A percentile compares a stretch with the other conserved stretches of the same genome.
phyloP scores from a whole-genome alignment of 2,113 vertebrate species.

The Rhynchopsitta pachyrhyncha region DNA sequence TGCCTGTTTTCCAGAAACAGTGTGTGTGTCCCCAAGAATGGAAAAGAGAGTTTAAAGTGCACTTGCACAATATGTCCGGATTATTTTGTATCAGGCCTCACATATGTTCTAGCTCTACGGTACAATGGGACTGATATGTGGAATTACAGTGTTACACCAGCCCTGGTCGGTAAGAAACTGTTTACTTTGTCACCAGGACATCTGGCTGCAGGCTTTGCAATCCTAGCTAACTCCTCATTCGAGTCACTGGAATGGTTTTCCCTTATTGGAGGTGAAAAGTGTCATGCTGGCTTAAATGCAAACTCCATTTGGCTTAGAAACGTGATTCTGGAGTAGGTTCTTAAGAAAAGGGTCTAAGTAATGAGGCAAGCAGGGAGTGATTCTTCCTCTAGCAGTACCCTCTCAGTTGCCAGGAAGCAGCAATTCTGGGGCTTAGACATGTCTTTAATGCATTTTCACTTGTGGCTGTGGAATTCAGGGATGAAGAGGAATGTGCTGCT shows the following conservation, averaged over 20 bases:
- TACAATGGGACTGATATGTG: conserved; percentile 25
- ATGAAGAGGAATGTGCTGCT: background rate
- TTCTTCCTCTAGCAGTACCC: background rate
- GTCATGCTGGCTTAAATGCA: background rate
- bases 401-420: background rate
- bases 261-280: background rate
- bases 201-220: background rate
- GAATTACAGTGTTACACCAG: conserved; percentile 4
- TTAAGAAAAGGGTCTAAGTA: background rate
- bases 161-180: conserved; percentile 52
- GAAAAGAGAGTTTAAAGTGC: background rate
- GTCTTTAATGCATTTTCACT: background rate
- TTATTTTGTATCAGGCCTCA: fast-evolving
- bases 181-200: background rate
- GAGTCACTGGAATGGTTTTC: background rate
- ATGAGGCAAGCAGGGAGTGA: background rate
- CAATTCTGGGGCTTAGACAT: background rate
- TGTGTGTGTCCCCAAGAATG: conserved; percentile 48
- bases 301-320: background rate
- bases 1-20: conserved; percentile 30
- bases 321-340: background rate
- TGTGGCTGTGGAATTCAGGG: background rate
- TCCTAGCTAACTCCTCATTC: background rate
- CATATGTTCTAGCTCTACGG: conserved; percentile 33
- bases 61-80: background rate